Evolutionary conservation across 2,888 invertebrate genomes (phyloP).

Genomic region (Euclidia mi): DNA sequence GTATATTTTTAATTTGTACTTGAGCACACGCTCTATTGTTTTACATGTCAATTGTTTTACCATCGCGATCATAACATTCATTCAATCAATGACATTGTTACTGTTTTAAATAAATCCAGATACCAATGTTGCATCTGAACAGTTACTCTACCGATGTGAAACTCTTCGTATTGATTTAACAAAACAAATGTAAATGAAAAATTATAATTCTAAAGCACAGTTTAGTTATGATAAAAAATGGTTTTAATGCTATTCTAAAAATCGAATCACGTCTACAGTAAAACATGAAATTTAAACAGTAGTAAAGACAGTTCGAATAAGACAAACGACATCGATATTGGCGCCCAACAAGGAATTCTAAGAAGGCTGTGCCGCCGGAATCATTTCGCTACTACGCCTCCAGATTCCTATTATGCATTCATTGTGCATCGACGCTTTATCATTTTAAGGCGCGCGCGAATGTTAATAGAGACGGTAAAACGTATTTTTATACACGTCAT

Average conservation of each 20-base stretch:
- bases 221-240: too few relatives aligned
- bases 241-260: slow-evolving; percentile 8
- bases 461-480: slow-evolving; percentile 71
- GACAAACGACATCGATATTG: slow-evolving; percentile 46
- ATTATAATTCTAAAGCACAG: too few relatives aligned
- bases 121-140: too few relatives aligned
- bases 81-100: slow-evolving; percentile 15
- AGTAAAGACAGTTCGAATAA: slow-evolving; percentile 24
- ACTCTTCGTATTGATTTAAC: too few relatives aligned
- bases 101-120: too few relatives aligned
- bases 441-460: slow-evolving; percentile 69
- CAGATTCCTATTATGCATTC: slow-evolving; percentile 62
- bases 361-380: slow-evolving; percentile 26
- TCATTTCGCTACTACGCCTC: neutral
- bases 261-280: slow-evolving; percentile 29
- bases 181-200: too few relatives aligned
- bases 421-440: slow-evolving; percentile 63
- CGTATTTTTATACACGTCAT: slow-evolving; percentile 77
- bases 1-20: too few relatives aligned
- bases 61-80: slow-evolving; percentile 10
- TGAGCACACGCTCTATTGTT: neutral
- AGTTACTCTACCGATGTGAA: too few relatives aligned
- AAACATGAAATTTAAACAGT: slow-evolving; percentile 32
- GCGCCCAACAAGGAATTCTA: slow-evolving; percentile 56
- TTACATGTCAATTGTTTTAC: neutral